phyloP scores from a whole-genome alignment of 2,113 vertebrate genomes.

The Anas platyrhynchos region DNA sequence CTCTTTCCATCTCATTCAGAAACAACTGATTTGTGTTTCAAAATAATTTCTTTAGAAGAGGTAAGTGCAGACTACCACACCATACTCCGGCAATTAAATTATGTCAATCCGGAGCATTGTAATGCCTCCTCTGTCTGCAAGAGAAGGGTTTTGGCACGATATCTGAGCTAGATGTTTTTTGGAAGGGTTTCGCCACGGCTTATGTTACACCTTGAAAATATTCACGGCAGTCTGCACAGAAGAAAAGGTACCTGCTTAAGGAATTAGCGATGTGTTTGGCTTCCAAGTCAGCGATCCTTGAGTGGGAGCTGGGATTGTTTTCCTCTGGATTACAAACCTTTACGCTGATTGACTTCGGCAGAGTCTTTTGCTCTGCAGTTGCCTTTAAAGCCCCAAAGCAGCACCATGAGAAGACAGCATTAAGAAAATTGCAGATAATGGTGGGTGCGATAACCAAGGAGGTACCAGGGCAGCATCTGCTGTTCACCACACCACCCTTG shows the following conservation, averaged over 20 bases:
- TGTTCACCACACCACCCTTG: not conserved
- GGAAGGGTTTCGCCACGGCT: not conserved
- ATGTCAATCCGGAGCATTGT: not conserved
- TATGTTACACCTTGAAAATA: not conserved
- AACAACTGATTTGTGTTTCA: not conserved
- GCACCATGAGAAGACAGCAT: not conserved
- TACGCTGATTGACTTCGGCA: not conserved
- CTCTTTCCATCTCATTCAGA: not conserved
- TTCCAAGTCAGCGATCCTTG: not conserved
- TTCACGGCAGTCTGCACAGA: not conserved
- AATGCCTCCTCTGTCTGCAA: not conserved
- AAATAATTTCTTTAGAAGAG: not conserved
- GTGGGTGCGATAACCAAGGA: not conserved
- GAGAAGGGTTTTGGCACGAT: not conserved
- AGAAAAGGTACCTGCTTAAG: not conserved
- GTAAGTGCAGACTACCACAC: not conserved
- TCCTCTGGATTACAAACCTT: not conserved
- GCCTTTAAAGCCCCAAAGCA: not conserved
- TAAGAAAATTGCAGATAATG: not conserved
- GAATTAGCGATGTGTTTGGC: not conserved
- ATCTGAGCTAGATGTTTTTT: not conserved
- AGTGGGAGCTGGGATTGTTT: not conserved
- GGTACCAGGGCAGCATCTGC: not conserved
- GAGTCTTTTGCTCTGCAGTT: not conserved
- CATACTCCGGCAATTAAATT: not conserved